Evolutionary conservation across 2,888 invertebrate species (phyloP), one percentile per base, ranked within the genome.

Genomic region (Chloroclysta siterata): DNA sequence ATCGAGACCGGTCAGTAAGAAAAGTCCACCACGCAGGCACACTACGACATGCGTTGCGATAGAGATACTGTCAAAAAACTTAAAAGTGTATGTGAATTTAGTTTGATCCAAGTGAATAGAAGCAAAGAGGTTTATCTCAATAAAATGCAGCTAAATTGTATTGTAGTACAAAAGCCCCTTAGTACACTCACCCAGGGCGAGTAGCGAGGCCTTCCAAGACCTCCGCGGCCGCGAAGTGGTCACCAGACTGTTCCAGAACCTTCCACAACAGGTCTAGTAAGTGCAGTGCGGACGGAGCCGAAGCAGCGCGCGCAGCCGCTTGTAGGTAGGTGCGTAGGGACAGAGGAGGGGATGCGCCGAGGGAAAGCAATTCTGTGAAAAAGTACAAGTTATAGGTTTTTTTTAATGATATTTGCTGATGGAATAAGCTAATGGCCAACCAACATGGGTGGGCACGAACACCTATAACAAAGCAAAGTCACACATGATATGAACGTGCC

Each of bases 201-300:
- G 96, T 96, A 4, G 99, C 98, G 65, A 99, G 94, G 75, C 96
- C 96, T 72, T 97, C 96, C 2, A 99, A 93, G 70, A 99, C 97
- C 77, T 96, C 95, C 0, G 99, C 98, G 1, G 99, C 99, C 10
- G 97, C 96, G 0, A 97, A 95, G 82, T 98, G 99, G 84, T 99
- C 98, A 33, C 96, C 96, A 78, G 96, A 96, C 82, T 97, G 96
- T 87, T 99, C 99, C 79, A 99, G 98, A 83, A 97, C 98, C 87
- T 98, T 98, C 99, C 99, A 99, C 60, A 99, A 90, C 70, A 99
- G 90, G 83, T 99, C 98, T 70, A 97, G 94, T 22, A 96, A 88
- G 71, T 93, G 90, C 0, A 95, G 81, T 73, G 96, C 94, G 59
- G 94, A 84, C 71, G 94, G 88, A 53, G 95, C 94, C 8, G 95